Evolutionary conservation across 1,140 invertebrate species (phyloP).

Genomic region (Babylonia areolata): DNA sequence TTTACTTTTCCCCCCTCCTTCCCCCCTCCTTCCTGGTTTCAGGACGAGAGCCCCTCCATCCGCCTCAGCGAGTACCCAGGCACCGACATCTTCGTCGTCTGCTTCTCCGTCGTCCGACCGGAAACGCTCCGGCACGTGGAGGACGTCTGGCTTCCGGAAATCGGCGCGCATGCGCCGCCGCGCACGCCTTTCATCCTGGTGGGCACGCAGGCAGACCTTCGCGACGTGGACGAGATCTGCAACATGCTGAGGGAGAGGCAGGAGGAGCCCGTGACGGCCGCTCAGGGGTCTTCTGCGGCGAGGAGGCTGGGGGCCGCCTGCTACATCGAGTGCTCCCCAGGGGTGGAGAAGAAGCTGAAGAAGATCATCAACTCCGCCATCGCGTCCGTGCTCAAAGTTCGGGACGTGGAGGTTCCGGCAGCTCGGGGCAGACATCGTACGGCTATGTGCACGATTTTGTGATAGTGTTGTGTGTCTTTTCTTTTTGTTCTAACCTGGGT

Average conservation of each 20-base stretch:
- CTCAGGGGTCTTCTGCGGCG: constrained; percentile 46
- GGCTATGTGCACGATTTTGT: constrained; percentile 27
- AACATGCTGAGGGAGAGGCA: constrained; percentile 41
- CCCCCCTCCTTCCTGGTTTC: too few relatives aligned
- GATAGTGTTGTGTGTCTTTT: neutral
- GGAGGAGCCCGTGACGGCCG: constrained; percentile 45
- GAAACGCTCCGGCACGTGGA: constrained; percentile 62
- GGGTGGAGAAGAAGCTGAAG: constrained; percentile 57
- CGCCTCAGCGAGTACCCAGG: constrained; percentile 47
- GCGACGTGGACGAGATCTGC: constrained; percentile 45
- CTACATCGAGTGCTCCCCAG: constrained; percentile 76
- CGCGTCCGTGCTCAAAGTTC: constrained; percentile 50
- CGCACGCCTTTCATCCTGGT: constrained; percentile 63
- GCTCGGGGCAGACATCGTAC: too few relatives aligned
- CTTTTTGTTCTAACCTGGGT: neutral
- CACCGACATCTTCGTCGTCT: constrained; percentile 67
- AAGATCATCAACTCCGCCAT: constrained; percentile 59
- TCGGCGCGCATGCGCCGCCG: constrained; percentile 47
- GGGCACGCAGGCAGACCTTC: constrained; percentile 63
- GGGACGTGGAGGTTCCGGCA: neutral
- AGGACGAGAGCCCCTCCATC: constrained; percentile 50
- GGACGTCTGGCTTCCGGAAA: constrained; percentile 64
- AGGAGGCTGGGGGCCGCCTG: constrained; percentile 53
- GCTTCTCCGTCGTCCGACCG: constrained; percentile 63
- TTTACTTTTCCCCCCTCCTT: neutral